Base-by-base conservation (phyloP, 2,888 invertebrate species). In the Holacanthella duospinosa region DNA sequence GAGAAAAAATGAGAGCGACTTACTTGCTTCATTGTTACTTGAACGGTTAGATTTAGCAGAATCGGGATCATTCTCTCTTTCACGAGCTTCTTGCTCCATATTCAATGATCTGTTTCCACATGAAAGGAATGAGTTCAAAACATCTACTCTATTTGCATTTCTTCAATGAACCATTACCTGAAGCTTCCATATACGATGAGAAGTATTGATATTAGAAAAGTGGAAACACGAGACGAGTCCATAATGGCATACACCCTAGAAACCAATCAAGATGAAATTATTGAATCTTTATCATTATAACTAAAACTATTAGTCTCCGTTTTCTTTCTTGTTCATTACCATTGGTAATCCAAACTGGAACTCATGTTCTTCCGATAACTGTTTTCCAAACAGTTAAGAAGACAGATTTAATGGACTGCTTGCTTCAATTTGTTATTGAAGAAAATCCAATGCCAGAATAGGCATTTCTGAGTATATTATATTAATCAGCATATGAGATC, bases 141-240 rank as follows among this genome's bases (percentile, higher is more conserved):
- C 27, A 29, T 58, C 43, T 27, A 54, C 61, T 27, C 12, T 53
- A n/a, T 16, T 29, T 27, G 21, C 29, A 43, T 25, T 53, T 55
- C 27, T 53, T 27, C 64, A n/a, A 26, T 61, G 19, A 43, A 12
- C 29, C 58, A 66, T 69, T 74, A 83, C 82, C 82, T 79, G 81
- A 95, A 96, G 78, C 94, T 94, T 75, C 95, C 96, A 78, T 96
- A 96, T 43, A 96, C 94, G 75, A 96, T 96, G 72, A 96, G 84
- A 74, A 95, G 84, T 84, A 96, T 95, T 73, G 95, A 95, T 79
- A 96, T 95, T 74, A 95, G 83, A 80, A 95, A 96, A 74, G 95
- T 96, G 61, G 94, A 95, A 67, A 96, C 90, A 75, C 95, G 85
- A 72, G 94, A 95, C 61, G 95, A 94, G 81, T 96, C 96, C 88